A percentile compares a stretch with the other conserved stretches of the same genome.
These are phyloP conservation scores for Ophion ellenae DNA, from an alignment of 2,888 invertebrate genomes.

Conservation along the genomic window DNA sequence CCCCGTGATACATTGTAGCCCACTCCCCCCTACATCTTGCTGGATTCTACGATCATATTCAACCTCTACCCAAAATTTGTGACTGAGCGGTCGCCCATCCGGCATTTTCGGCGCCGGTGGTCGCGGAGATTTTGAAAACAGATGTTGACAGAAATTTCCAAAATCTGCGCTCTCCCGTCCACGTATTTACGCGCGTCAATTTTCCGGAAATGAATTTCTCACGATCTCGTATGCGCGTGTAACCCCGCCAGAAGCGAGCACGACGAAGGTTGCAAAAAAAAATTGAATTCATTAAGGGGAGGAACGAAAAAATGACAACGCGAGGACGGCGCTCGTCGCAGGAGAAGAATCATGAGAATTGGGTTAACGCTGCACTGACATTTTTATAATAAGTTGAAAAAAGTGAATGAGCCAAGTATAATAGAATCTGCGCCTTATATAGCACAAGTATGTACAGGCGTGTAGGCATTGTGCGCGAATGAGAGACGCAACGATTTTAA, in stretches of 20 bases:
- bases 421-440: slow-evolving; percentile 27
- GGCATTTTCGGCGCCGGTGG: too few species aligned
- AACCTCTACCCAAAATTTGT: too few species aligned
- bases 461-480: slow-evolving; percentile 42
- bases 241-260: slow-evolving; percentile 64
- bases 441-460: neutral
- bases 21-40: too few species aligned
- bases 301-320: slow-evolving; percentile 31
- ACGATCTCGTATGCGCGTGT: slow-evolving; percentile 18
- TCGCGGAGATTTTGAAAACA: neutral
- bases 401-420: slow-evolving; percentile 38
- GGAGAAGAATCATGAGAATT: slow-evolving; percentile 78
- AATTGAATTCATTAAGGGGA: slow-evolving; percentile 28
- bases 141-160: neutral
- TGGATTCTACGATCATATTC: too few species aligned
- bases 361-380: slow-evolving; percentile 72
- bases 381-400: slow-evolving; percentile 43
- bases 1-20: too few species aligned
- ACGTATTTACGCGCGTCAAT: neutral
- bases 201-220: slow-evolving; percentile 38
- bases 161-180: neutral
- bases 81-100: too few species aligned
- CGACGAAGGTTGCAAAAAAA: slow-evolving; percentile 30
- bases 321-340: slow-evolving; percentile 6
- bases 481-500: slow-evolving; percentile 72